A percentile compares a stretch with the other conserved stretches of the same genome.
These are phyloP conservation scores for Clupea harengus DNA, from an alignment of 2,113 vertebrate genomes.

Conservation along the genomic window DNA sequence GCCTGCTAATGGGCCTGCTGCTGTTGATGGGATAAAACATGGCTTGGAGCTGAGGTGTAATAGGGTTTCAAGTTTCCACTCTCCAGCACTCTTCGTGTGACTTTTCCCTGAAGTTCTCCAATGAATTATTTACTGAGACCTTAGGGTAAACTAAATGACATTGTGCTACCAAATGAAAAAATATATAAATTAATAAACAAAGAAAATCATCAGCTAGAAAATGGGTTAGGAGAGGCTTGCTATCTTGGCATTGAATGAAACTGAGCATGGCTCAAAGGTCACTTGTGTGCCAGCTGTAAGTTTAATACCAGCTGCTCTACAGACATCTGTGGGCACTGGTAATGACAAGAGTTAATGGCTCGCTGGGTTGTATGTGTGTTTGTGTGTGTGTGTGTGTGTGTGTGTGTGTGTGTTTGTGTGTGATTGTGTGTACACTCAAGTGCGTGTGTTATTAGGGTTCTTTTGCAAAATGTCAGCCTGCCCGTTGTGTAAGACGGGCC, in stretches of 20 bases:
- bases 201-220: conserved; percentile 20
- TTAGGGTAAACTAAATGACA: conserved; percentile 39
- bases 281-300: neutral
- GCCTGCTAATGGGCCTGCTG: neutral
- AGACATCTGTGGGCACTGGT: neutral
- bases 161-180: conserved; percentile 23
- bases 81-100: conserved; percentile 27
- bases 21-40: neutral
- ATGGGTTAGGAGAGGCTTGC: neutral
- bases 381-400: conserved; percentile 16
- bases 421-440: neutral
- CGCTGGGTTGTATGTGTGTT: neutral
- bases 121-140: conserved; percentile 52
- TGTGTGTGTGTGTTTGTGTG: neutral
- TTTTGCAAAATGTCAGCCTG: conserved; percentile 44
- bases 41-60: neutral
- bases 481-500: neutral
- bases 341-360: neutral
- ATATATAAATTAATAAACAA: neutral
- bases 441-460: neutral
- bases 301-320: neutral
- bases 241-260: neutral
- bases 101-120: conserved; percentile 21
- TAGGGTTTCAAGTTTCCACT: conserved; percentile 8
- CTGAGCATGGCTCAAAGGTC: conserved; percentile 9